These are phyloP conservation scores for Chrysodeixis includens DNA, from an alignment of 2,888 invertebrate species.

Conservation along the genomic window DNA sequence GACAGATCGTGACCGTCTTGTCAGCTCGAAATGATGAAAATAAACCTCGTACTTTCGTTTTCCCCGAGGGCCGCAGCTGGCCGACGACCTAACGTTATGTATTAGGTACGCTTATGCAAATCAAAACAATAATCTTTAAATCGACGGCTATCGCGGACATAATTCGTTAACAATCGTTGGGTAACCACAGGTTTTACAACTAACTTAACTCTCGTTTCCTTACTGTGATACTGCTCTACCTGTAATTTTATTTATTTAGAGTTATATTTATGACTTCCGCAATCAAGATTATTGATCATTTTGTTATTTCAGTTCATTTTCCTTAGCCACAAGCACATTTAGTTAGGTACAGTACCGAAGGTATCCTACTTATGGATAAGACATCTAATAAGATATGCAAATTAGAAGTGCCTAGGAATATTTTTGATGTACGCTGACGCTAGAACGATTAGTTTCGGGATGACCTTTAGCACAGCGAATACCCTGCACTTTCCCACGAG, in stretches of 20 bases:
- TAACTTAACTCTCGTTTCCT: constrained; percentile 21
- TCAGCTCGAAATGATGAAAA: constrained; percentile 60
- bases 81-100: constrained; percentile 26
- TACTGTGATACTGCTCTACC: background rate
- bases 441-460: constrained; percentile 1
- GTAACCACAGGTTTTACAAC: constrained; percentile 33
- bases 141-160: constrained; percentile 29
- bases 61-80: constrained; percentile 46
- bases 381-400: background rate
- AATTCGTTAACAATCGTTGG: constrained; percentile 34
- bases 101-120: constrained; percentile 44
- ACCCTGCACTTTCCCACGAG: constrained; percentile 4
- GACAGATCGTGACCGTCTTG: constrained; percentile 63
- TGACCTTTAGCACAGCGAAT: background rate
- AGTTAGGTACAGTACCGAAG: too few species aligned
- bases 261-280: background rate
- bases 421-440: background rate
- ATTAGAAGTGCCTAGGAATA: background rate
- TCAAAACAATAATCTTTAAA: constrained; percentile 43
- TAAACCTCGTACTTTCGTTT: constrained; percentile 65
- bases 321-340: too few species aligned
- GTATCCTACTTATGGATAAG: too few species aligned
- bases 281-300: background rate
- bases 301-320: background rate
- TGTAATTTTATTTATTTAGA: background rate